Base-by-base conservation (phyloP, 2,888 invertebrate genomes). In the Hololepta plana region DNA sequence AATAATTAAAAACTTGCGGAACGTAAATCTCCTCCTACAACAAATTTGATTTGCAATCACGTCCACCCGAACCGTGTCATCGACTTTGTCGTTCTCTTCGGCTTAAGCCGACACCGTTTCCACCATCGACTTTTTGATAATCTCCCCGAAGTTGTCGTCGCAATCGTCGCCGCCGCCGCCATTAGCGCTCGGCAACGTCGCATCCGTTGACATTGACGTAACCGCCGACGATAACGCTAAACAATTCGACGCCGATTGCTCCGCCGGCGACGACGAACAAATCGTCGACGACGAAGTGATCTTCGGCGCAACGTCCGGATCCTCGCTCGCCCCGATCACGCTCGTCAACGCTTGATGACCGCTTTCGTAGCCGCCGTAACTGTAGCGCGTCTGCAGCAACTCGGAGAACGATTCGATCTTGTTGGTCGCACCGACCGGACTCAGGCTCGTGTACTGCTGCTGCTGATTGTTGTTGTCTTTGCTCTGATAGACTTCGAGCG, bases 101-200 rank as follows among this genome's bases (percentile, higher is more conserved):
- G 16, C 30, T 66, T 71, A 82, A 59, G 80, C 80, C 43, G 75
- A 77, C 43, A 81, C 84, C 43, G 82, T 84, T 55, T 87, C 85
- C 47, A 85, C 84, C 68, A 87, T 84, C 35, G 82, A 80, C 57
- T 87, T 84, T 55, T 85, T 87, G 41, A 87, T 85, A 43, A 88
- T 79, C 60, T 87, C 85, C 27, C 85, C 85, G 47, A 87, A 84
- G 53, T 85, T 85, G 44, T 82, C 81, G 39, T 64, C 65, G 41
- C 59, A 59, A 28, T 63, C 57, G 23, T 59, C 62, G 37, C 31
- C 38, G 51, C 33, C 38, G 36, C 35, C 36, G 49, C 47, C 20
- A 41, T 29, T 20, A 53, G 53, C 20, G 15, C 29, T 14, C 27
- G 28, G 32, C 32, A 35, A 32, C 7, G 32, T 31, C 23, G 31